Base-by-base conservation (phyloP, 1,140 invertebrate species). In the Oryzaephilus surinamensis region DNA sequence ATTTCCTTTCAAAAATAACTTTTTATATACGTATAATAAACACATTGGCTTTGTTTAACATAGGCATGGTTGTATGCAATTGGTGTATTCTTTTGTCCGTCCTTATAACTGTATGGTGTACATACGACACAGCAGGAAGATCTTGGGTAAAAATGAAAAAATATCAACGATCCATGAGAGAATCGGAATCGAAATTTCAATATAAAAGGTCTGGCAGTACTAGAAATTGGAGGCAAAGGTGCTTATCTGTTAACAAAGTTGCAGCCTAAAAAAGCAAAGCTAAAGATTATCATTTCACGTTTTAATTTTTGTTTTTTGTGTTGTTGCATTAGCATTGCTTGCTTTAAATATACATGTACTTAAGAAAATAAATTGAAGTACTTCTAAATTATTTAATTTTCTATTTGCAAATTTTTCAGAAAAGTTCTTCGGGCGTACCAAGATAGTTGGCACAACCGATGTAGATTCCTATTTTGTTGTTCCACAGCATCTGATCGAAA, bases 81-180 rank as follows among this genome's bases (percentile, higher is more conserved):
- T 85, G 81, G 74, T 73, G 75, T 35, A 72, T 91, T 32, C 58
- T 90, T 41, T 66, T 83, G 21, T 76, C 74, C 14, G 73, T 87
- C 12, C 50, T 86, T 17, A 74, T 87, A 33, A 88, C 83, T 0
- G 76, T 84, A 1, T 91, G 86, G 85, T 92, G 87, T 60, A 83
- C 82, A 10, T 93, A 85, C 60, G 87, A 93, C 63, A 69, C 82
- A 0, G 88, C 87, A 3, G 88, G 87, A 6, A 67, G 84, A 15
- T 87, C 84, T n/a, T 93, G 87, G 87, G 86, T 92, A 0, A 91
- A 91, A 66, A 89, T 92, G 84, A 91, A 90, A 62, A 74, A 83
- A 45, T 92, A 87, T 61, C 85, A 91, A 60, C 72, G 82, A 24
- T 88, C 82, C 28, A 75, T 89, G 73, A 74, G 76, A 47, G 79